Percentiles rank a stretch among this genome's conserved stretches.
These are phyloP conservation scores for Nicator chloris DNA, from an alignment of 2,113 vertebrate species.

Conservation along the genomic window DNA sequence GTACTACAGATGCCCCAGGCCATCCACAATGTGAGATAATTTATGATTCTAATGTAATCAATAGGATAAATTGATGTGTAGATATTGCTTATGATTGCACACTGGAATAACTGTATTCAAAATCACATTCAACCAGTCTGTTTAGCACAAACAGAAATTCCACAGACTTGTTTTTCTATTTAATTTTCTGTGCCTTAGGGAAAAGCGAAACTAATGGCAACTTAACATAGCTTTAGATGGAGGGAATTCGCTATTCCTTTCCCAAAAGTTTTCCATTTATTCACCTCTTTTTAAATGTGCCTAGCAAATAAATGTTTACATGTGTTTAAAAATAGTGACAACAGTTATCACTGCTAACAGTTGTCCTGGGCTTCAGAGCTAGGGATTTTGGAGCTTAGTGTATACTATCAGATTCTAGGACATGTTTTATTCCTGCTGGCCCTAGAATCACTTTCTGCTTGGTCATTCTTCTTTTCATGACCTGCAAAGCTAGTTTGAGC, in stretches of 20 bases:
- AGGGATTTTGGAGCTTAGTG: not conserved
- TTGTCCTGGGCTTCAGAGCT: not conserved
- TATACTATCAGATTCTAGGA: not conserved
- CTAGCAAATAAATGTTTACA: not conserved
- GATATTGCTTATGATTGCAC: not conserved
- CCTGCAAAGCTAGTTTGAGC: not conserved
- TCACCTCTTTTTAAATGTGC: not conserved
- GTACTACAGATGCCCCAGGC: not conserved
- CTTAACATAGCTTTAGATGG: not conserved
- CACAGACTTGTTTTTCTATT: not conserved
- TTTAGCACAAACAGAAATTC: not conserved
- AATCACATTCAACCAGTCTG: not conserved
- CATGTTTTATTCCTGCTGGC: not conserved
- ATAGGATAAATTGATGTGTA: not conserved
- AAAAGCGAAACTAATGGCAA: not conserved
- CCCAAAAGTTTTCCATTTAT: not conserved
- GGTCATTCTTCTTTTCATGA: not conserved
- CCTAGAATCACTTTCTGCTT: not conserved
- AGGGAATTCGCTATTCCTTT: not conserved
- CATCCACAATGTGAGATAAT: not conserved
- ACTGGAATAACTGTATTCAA: not conserved
- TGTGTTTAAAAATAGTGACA: not conserved
- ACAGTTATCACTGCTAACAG: not conserved
- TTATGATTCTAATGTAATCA: not conserved
- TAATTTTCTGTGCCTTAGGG: not conserved